Evolutionary conservation across 1,140 invertebrate genomes (phyloP), one percentile per base, ranked within the genome.

Genomic region (Radopholus similis): DNA sequence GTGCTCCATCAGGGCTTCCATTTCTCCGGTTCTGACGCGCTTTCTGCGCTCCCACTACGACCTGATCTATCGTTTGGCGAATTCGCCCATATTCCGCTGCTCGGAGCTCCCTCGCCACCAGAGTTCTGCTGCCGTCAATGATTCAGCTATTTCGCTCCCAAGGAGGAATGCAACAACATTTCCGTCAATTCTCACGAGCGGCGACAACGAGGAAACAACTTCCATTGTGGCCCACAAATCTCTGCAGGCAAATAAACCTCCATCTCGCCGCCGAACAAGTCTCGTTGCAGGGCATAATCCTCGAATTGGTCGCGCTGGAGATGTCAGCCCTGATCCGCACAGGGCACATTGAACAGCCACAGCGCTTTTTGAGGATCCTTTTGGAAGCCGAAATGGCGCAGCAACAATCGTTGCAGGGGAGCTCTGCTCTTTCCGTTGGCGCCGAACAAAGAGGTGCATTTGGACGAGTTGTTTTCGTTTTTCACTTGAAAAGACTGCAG

Each of bases 11-110:
- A 54, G 60, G 9, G 38, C 71, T 6, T 30, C 55, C 18, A 38
- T 30, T 13, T 72, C 62, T 4, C 11, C 69, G n/a, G 30, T 68
- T 54, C 34, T 73, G 26, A 32, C 72, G 8, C 53, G 71, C 30
- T 64, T 57, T 55, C 35, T 73, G 23, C 73, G 71, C 26, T 69
- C 62, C 18, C 62, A 73, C 26, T 37, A 74, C 37, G 56, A 73
- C 42, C 56, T 73, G 8, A 54, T 73, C 26, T 68, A 75, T 57
- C 69, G 57, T 28, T 42, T 73, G 11, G 55, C 58, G 18, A 47
- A 11, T 28, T 38, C 40, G 13, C 11, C 53, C 1, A 23, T 59
- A 9, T 73, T 73, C 18, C 57, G 37, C 13, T 26, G 44, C 11
- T 28, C 72, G 6, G 66, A 63, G 34, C 35, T 34, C 23, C 58